Base-by-base conservation (phyloP, 1,140 invertebrate genomes). In the Leptopilina clavipes region DNA sequence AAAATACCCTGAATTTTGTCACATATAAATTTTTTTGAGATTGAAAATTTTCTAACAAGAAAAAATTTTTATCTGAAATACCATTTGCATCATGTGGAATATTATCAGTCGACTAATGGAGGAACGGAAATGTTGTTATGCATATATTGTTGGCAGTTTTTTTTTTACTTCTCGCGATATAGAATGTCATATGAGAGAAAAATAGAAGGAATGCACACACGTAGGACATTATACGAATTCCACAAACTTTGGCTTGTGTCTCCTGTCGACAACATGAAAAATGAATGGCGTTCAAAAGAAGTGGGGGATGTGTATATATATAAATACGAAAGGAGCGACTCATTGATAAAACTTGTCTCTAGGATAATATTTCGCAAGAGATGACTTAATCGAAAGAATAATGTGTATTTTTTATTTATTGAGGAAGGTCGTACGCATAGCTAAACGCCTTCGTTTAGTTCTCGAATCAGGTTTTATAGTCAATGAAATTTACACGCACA, bases 301-400 rank as follows among this genome's bases (percentile, higher is more conserved):
- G 77, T 76, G 70, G 76, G 25, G 25, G 5, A 2, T 31, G 25
- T 31, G 5, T 31, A 31, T 7, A 40, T 40, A 40, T 40, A 9
- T 9, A 40, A 0, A 40, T 73, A 65, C 54, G 73, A 75, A 52
- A 70, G 72, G 70, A 72, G 74, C 37, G 25, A 71, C 72, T 78
- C 71, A 77, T 79, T 76, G 77, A 77, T 81, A 79, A 81, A 81
- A 77, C 80, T 76, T 56, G 76, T 37, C 72, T 40, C 73, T 73
- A 74, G 72, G 76, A 76, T 77, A 31, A 31, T 52, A 70, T 81
- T 79, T 81, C 77, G 80, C 77, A 81, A 81, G 77, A 52, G 10
- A 52, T 31, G 40, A 59, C 75, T 72, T 71, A 77, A 75, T 74
- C 59, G 45, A 43, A 71, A 65, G 76, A 76, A 81, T 81, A 79